Percentiles rank a stretch among this genome's conserved stretches.
Evolutionary conservation across 2,888 invertebrate species (phyloP).

Genomic region (Sesia bembeciformis): DNA sequence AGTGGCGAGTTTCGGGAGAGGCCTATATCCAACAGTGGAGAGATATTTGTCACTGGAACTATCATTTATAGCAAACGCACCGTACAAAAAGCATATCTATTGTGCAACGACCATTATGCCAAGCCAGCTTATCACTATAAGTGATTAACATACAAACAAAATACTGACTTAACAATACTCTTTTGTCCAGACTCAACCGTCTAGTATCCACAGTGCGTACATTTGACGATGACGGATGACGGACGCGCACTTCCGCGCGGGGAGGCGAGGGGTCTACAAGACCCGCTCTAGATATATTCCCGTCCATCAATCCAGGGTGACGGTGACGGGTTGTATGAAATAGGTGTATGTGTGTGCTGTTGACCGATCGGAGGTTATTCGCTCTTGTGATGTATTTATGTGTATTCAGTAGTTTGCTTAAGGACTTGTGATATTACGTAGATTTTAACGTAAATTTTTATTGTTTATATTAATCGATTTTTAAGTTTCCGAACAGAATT

Average conservation of each 20-base stretch:
- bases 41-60: no score
- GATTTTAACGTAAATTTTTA: not conserved
- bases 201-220: constrained; percentile 19
- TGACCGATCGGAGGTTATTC: not conserved
- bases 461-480: no score
- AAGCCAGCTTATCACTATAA: no score
- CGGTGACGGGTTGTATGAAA: constrained; percentile 40
- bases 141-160: no score
- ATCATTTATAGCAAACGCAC: no score
- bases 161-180: not conserved
- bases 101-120: no score
- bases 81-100: no score
- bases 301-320: constrained; percentile 48
- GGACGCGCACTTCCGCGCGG: constrained; percentile 23
- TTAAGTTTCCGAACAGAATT: no score
- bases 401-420: not conserved
- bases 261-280: constrained; percentile 21
- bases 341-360: not conserved
- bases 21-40: no score
- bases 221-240: constrained; percentile 53
- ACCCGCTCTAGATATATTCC: constrained; percentile 40
- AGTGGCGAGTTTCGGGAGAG: no score
- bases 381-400: not conserved
- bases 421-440: not conserved
- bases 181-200: constrained; percentile 17